These are phyloP conservation scores for Drosophila rubida DNA, from an alignment of 2,888 invertebrate genomes.

Conservation along the genomic window DNA sequence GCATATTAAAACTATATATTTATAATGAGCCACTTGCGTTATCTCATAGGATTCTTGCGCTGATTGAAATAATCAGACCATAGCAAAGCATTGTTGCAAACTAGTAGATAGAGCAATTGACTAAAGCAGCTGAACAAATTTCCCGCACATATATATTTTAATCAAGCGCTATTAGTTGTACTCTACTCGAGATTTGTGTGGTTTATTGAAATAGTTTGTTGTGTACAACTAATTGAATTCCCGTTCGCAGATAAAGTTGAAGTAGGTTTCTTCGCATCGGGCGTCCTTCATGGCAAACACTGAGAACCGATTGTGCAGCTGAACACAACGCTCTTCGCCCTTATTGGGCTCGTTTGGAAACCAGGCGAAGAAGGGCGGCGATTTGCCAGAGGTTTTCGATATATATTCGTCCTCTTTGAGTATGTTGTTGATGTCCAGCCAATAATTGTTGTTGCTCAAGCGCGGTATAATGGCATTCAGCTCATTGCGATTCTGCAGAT, in stretches of 20 bases:
- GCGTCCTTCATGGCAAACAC: slow-evolving; percentile 5
- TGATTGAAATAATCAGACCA: too few relatives aligned
- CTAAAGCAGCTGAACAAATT: too few relatives aligned
- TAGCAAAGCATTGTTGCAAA: too few relatives aligned
- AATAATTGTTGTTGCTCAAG: not conserved
- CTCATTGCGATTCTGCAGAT: not conserved
- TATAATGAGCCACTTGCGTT: not conserved
- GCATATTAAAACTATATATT: too few relatives aligned
- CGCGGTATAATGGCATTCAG: not conserved
- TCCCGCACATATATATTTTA: too few relatives aligned
- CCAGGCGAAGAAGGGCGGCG: slow-evolving; percentile 6
- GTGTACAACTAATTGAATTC: not conserved
- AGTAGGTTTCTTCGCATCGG: not conserved
- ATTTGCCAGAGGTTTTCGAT: not conserved
- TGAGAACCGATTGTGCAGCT: not conserved
- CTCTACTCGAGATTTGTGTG: too few relatives aligned
- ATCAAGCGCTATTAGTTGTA: too few relatives aligned
- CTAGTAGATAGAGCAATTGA: too few relatives aligned
- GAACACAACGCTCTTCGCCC: slow-evolving; percentile 4
- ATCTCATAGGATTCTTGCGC: slow-evolving; percentile 3
- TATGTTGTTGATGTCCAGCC: slow-evolving; percentile 15
- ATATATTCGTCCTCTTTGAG: not conserved
- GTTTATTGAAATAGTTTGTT: too few relatives aligned
- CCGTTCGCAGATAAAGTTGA: slow-evolving; percentile 1
- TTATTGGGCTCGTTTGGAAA: not conserved